Conservation (phyloP, 2,888 invertebrate genomes). For the Meiosimyza decipiens region DNA sequence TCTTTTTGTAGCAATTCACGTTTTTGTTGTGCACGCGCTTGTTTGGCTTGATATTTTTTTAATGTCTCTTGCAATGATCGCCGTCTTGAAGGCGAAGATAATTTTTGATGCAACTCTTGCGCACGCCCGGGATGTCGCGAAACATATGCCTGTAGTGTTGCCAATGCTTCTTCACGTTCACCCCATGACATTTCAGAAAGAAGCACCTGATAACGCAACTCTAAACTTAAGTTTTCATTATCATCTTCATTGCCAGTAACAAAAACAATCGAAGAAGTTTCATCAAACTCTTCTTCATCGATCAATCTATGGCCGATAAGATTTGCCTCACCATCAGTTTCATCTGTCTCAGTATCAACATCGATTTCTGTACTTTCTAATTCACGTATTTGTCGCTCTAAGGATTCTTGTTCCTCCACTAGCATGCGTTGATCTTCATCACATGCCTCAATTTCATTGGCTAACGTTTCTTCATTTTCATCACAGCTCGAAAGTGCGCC, state of each 20-base stretch:
- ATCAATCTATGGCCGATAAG: constrained; percentile 57
- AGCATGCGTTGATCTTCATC: constrained; percentile 77
- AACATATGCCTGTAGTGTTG: constrained; percentile 80
- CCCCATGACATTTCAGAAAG: constrained; percentile 85
- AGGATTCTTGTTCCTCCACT: constrained; percentile 79
- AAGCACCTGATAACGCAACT: constrained; percentile 77
- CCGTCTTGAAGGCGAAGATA: constrained; percentile 90
- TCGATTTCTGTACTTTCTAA: constrained; percentile 78
- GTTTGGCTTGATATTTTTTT: constrained; percentile 85
- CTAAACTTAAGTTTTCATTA: constrained; percentile 69
- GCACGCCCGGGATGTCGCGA: constrained; percentile 93
- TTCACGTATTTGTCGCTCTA: constrained; percentile 82
- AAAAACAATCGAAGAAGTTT: constrained; percentile 56
- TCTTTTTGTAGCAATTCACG: constrained; percentile 85
- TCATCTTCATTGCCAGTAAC: constrained; percentile 57
- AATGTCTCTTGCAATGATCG: constrained; percentile 87
- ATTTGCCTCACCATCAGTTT: constrained; percentile 69
- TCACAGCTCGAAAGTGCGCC: constrained; percentile 65
- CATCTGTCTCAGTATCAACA: constrained; percentile 85
- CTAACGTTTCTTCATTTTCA: constrained; percentile 62
- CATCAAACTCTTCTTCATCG: constrained; percentile 52
- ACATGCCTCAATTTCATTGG: constrained; percentile 69
- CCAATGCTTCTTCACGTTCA: constrained; percentile 83
- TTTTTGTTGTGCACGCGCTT: constrained; percentile 90
- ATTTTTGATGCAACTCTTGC: constrained; percentile 90